phyloP scores from a whole-genome alignment of 1,140 invertebrate species.

The Drosophila navojoa region DNA sequence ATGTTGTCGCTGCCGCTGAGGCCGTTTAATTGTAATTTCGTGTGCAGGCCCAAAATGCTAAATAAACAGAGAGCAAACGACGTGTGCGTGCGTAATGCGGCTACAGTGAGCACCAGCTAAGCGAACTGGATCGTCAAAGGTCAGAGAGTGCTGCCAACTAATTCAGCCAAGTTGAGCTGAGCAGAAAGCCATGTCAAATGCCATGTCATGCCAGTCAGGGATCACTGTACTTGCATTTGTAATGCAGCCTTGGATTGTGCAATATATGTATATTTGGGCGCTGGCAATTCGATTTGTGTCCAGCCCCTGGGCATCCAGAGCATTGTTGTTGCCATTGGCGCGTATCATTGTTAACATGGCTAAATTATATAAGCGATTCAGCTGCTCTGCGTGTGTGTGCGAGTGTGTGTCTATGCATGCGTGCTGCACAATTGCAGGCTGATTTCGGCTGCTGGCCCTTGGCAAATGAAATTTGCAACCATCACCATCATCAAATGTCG shows the following conservation, averaged over 20 bases:
- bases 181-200: not conserved
- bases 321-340: slow-evolving; percentile 37
- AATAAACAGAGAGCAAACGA: slow-evolving; percentile 50
- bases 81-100: slow-evolving; percentile 28
- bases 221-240: slow-evolving; percentile 32
- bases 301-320: slow-evolving; percentile 23
- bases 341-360: slow-evolving; percentile 64
- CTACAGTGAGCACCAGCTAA: slow-evolving; percentile 15
- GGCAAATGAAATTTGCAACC: slow-evolving; percentile 51
- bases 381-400: not conserved
- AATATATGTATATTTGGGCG: slow-evolving; percentile 53
- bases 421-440: slow-evolving; percentile 38
- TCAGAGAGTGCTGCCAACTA: no score
- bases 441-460: slow-evolving; percentile 33
- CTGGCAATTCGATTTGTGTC: slow-evolving; percentile 59
- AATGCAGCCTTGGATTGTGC: slow-evolving; percentile 54
- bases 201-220: not conserved
- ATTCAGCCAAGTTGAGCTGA: no score
- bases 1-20: slow-evolving; percentile 43
- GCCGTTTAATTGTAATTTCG: slow-evolving; percentile 70
- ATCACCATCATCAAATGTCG: not conserved
- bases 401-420: not conserved
- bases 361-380: slow-evolving; percentile 55
- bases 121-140: no score
- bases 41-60: slow-evolving; percentile 56